phyloP scores from a whole-genome alignment of 1,140 invertebrate species.

The Trissolcus basalis region DNA sequence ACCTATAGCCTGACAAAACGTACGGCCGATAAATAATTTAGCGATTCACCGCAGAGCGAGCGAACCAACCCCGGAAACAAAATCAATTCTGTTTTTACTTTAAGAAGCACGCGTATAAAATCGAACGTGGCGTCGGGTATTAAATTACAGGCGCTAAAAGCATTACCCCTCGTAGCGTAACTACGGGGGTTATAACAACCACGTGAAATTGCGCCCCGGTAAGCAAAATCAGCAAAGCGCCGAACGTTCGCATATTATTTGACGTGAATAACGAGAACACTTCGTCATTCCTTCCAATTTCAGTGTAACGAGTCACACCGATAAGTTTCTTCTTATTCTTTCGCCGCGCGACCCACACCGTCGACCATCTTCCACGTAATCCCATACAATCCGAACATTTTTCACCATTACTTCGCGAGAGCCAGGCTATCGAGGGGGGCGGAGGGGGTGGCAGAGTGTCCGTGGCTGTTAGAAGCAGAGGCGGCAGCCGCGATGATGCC shows the following conservation, averaged over 20 bases:
- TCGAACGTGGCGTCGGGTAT: slow-evolving; percentile 34
- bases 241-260: slow-evolving; percentile 72
- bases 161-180: slow-evolving; percentile 32
- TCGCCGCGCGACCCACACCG: slow-evolving; percentile 54
- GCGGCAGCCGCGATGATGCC: slow-evolving; percentile 64
- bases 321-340: slow-evolving; percentile 76
- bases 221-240: slow-evolving; percentile 47
- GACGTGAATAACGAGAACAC: slow-evolving; percentile 75
- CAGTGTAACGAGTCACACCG: slow-evolving; percentile 76
- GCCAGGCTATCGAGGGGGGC: slow-evolving; percentile 47
- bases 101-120: slow-evolving; percentile 32
- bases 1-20: slow-evolving; percentile 16
- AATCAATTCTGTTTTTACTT: slow-evolving; percentile 41
- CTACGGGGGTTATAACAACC: slow-evolving; percentile 44
- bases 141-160: slow-evolving; percentile 48
- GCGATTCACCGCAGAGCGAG: slow-evolving; percentile 4
- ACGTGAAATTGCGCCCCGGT: slow-evolving; percentile 54
- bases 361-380: slow-evolving; percentile 69
- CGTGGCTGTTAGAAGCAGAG: slow-evolving; percentile 36
- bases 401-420: slow-evolving; percentile 74
- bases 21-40: slow-evolving; percentile 33
- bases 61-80: not conserved
- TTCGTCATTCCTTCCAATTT: slow-evolving; percentile 77
- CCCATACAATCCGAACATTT: slow-evolving; percentile 75
- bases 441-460: slow-evolving; percentile 44